Evolutionary conservation across 2,888 invertebrate genomes (phyloP), one percentile per base, ranked within the genome.

Genomic region (Mystacides longicornis): DNA sequence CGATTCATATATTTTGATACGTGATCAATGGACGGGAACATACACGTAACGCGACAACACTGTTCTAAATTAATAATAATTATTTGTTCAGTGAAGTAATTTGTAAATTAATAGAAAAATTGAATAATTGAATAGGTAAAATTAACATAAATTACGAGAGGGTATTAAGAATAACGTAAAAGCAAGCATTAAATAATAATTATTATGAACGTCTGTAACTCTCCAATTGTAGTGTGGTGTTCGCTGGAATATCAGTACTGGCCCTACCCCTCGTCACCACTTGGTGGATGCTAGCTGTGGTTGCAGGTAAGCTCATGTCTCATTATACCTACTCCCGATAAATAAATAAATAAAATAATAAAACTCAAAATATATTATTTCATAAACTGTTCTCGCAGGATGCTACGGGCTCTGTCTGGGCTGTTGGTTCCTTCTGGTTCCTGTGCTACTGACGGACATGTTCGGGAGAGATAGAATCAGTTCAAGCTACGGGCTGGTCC

Each of bases 361-460:
- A n/a, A n/a, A n/a, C n/a, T n/a, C n/a, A n/a, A n/a, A n/a, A n/a
- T n/a, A n/a, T n/a, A n/a, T n/a, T n/a, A n/a, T n/a, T n/a, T n/a
- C n/a, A n/a, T n/a, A n/a, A n/a, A n/a, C n/a, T n/a, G n/a, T 37
- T 37, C 14, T 37, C 52, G 0, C 66, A 77, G 77, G 80, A 3
- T 75, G 78, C 0, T 87, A 87, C 66, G 87, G 87, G 0, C 71
- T 87, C 0, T 87, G 86, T 59, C 76, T 87, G 19, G 87, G 87
- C 20, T 84, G 86, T 65, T 87, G 87, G 86, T 87, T 87, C 68
- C 80, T 87, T 2, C 67, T 87, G 53, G 85, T 87, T 56, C 87
- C 87, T 0, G 86, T 87, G 1, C 70, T 87, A 16, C 72, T 87
- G 42, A 86, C 87, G 0, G 86, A 87, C 65, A 78, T 86, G 16